Evolutionary conservation across 37 sponge, comb jelly and placozoan species (phyloP).

Genomic region (Dysidea cf. avara): DNA sequence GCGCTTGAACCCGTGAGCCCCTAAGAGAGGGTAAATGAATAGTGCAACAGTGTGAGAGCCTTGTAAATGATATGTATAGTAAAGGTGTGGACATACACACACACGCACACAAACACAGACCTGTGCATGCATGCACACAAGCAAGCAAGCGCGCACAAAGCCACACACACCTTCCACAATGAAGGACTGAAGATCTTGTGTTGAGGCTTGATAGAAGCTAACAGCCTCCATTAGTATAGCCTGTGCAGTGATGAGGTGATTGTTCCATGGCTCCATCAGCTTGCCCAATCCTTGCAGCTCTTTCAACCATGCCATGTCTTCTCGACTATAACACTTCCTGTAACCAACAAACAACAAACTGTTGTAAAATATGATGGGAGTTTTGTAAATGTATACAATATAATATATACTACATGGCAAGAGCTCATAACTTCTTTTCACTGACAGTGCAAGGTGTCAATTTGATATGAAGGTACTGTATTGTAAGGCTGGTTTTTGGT

Average conservation of each 20-base stretch:
- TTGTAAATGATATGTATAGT: background rate
- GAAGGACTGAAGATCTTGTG: background rate
- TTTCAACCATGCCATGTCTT: conserved; percentile 19
- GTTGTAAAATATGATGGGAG: no score
- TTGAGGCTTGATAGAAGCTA: no score
- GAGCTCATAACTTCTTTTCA: no score
- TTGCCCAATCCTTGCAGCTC: conserved; percentile 37
- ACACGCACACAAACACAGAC: conserved; percentile 13
- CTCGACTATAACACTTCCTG: conserved; percentile 56
- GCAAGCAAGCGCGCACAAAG: no score
- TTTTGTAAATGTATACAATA: no score
- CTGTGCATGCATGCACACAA: conserved; percentile 3
- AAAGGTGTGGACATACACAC: background rate
- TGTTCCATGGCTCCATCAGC: no score
- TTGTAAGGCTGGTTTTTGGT: no score
- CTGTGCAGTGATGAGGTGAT: background rate
- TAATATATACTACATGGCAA: no score
- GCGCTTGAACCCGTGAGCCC: conserved; percentile 46
- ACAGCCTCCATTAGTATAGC: background rate
- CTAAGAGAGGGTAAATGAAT: conserved; percentile 4
- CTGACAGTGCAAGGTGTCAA: no score
- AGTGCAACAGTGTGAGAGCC: background rate
- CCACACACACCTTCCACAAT: no score
- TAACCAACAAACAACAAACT: no score
- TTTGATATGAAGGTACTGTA: no score